Evolutionary conservation across 1,140 invertebrate species (phyloP), one percentile per base, ranked within the genome.

Genomic region (Globodera rostochiensis): DNA sequence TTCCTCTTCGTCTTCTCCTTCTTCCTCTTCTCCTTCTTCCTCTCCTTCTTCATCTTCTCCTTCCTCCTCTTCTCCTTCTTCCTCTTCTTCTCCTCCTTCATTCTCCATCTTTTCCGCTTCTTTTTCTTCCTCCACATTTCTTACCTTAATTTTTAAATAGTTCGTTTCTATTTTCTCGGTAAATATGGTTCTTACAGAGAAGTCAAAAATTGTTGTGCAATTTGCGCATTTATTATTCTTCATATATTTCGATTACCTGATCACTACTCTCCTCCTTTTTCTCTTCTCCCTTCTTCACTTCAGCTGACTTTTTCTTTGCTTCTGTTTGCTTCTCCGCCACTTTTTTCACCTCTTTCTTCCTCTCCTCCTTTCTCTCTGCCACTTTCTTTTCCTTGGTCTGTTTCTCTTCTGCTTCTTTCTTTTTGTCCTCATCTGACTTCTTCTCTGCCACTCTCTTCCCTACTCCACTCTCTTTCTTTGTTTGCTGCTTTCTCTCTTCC

Each of bases 321-420:
- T 81, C 70, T 50, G 1, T 21, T 36, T n/a, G 74, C 45, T 80
- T 80, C 74, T 80, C 81, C 19, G 82, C 47, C n/a, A 15, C 21
- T 15, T 53, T 11, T 1, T 9, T 36, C 45, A 19, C 36, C 46
- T 78, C 46, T 50, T 19, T 13, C 47, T 19, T 53, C 11, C 47
- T 79, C 70, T 36, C 66, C 4, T 66, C n/a, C 5, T 46, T 57
- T 45, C 60, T 21, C 6, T 50, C 45, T 2, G 49, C 64, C 46
- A 57, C 50, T 80, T 80, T 67, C 19, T 78, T 79, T 81, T 25
- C 74, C 53, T 6, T 57, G 6, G 57, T 53, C 46, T 81, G 45
- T 80, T 80, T 80, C 50, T 69, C 47, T 80, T 21, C 47, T 19
- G n/a, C 45, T 21, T 45, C 8, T 74, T 80, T 80, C 78, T 81